Conservation (phyloP, 1,140 invertebrate species). For the Contarinia nasturtii region DNA sequence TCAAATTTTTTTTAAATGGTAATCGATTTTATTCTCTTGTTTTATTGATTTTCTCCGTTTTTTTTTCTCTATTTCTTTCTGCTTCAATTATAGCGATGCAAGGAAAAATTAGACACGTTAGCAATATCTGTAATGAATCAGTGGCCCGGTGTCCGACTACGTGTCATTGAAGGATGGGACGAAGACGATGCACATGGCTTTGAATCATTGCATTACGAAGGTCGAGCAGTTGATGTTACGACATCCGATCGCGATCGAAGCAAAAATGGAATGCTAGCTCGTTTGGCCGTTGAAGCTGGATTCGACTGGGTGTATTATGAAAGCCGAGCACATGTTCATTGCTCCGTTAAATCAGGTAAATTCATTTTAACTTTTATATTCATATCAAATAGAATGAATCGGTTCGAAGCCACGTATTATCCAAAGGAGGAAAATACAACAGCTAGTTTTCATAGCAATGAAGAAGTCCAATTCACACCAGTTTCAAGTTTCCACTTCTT, state of each 20-base stretch:
- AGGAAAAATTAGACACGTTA: slow-evolving; percentile 84
- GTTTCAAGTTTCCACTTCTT: too few relatives aligned
- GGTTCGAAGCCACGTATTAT: too few relatives aligned
- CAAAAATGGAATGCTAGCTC: slow-evolving; percentile 88
- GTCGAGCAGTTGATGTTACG: slow-evolving; percentile 84
- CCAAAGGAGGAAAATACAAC: too few relatives aligned
- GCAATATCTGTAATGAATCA: slow-evolving; percentile 95
- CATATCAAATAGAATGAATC: too few relatives aligned
- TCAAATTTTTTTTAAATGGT: too few relatives aligned
- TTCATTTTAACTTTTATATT: slow-evolving; percentile 4
- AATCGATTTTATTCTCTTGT: too few relatives aligned
- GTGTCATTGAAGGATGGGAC: slow-evolving; percentile 89
- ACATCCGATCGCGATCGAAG: slow-evolving; percentile 80
- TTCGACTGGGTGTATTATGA: slow-evolving; percentile 99
- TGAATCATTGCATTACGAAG: slow-evolving; percentile 87
- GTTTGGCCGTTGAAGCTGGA: slow-evolving; percentile 88
- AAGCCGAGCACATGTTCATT: slow-evolving; percentile 84
- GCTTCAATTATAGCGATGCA: slow-evolving; percentile 59
- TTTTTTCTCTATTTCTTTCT: slow-evolving; percentile 1
- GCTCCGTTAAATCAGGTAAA: slow-evolving; percentile 93
- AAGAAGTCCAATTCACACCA: too few relatives aligned
- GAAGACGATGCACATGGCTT: slow-evolving; percentile 62
- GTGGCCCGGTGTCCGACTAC: slow-evolving; percentile 82
- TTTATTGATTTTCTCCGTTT: not conserved
- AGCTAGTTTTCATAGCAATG: too few relatives aligned